Evolutionary conservation across 2,797 vertebrate species (phyloP), one percentile per base, ranked within the genome.

Genomic region (Epinephelus malabaricus): DNA sequence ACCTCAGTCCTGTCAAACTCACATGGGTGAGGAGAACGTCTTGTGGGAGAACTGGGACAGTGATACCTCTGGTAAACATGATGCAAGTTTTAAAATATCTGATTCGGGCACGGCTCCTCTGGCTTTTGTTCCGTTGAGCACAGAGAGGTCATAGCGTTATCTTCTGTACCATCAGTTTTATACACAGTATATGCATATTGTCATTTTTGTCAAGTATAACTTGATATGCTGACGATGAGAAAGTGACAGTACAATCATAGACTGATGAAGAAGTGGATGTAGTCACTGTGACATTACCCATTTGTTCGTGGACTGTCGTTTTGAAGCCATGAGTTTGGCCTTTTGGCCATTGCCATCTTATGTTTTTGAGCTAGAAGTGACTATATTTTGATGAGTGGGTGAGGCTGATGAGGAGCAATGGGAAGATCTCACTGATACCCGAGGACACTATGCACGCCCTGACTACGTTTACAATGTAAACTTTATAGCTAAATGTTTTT

Each of bases 21-120:
- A 43, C 49, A 25, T 25, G 5, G 49, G 5, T 49, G 53, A 60
- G 60, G 11, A 45, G 30, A 62, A 55, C 51, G 3, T 65, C 2
- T 54, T 27, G 7, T 54, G 10, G 25, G 27, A n/a, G 38, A 51
- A 58, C 43, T 53, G n/a, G 3, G 17, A 19, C 23, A 21, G 54
- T 73, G n/a, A 75, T 23, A 25, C 17, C 23, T 46, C 21, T 60
- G 25, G 38, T 27, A 56, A 79, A 68, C 21, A 70, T 1, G 9
- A 40, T 54, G 0, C 19, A 58, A 43, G 59, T 71, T 45, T 73
- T 38, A 47, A 54, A 50, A 25, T 43, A 1, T 30, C 6, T 1
- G 4, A 17, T n/a, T 55, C 45, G 2, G 17, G 58, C 65, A 51
- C 15, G 0, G 51, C 66, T 46, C 3, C 10, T 13, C 15, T 40